Conservation (phyloP, 2,113 vertebrate species). For the Microtus pennsylvanicus region DNA sequence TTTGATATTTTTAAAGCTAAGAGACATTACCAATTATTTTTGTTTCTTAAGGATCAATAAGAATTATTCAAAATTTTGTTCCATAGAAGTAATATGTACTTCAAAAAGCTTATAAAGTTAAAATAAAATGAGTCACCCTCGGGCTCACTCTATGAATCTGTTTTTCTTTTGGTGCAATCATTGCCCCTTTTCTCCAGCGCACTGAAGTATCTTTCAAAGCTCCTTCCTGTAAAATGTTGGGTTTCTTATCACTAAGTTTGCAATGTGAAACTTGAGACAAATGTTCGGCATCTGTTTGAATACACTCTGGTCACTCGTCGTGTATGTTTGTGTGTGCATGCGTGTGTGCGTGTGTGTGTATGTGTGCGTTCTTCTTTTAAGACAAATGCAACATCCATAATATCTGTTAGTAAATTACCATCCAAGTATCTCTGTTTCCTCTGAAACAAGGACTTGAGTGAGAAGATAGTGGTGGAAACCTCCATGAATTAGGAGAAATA, state of each 20-base stretch:
- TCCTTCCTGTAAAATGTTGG: not conserved
- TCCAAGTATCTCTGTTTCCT: not conserved
- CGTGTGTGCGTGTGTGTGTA: not conserved
- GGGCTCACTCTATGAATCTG: not conserved
- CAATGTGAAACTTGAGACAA: constrained; percentile 41
- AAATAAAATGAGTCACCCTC: constrained; percentile 38
- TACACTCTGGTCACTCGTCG: not conserved
- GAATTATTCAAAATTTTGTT: constrained; percentile 49
- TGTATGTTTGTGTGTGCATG: not conserved
- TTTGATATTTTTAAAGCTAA: not conserved
- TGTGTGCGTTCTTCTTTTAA: not conserved
- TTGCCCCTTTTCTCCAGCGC: not conserved
- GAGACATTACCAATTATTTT: not conserved
- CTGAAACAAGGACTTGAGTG: not conserved
- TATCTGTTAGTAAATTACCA: not conserved
- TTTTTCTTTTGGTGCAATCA: not conserved
- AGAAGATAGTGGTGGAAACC: not conserved
- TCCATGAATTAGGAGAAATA: not conserved
- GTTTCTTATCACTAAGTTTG: not conserved
- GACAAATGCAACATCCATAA: not conserved
- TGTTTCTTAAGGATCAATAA: constrained; percentile 4
- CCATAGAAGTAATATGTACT: not conserved
- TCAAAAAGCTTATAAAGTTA: constrained; percentile 39
- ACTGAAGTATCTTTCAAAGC: not conserved
- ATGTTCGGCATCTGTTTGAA: not conserved